Evolutionary conservation across 1,140 invertebrate species (phyloP), one percentile per base, ranked within the genome.

Genomic region (Drosophila punjabiensis): DNA sequence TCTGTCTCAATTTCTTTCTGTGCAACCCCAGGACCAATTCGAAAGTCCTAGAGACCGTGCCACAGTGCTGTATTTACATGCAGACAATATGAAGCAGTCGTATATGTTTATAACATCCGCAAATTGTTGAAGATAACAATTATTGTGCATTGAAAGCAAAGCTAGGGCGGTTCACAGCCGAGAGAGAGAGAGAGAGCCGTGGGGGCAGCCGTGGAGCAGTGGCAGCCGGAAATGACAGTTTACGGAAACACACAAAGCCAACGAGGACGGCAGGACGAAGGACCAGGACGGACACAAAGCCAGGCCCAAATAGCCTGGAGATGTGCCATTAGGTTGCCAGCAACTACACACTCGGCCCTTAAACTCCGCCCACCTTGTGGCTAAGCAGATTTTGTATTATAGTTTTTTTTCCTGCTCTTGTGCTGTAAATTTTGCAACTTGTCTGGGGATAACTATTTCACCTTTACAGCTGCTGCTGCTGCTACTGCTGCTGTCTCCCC

Each of bases 121-220:
- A 89, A 89, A 89, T 89, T 89, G 85, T 89, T 89, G 82, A 89
- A 89, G 85, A 89, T 89, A 89, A 89, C 86, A 89, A 89, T 89
- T 89, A 89, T 89, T 89, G 86, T 89, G 85, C 85, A 88, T 90
- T 90, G 85, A 88, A 88, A 88, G 84, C 81, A 83, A 75, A 71
- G 71, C 73, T 28, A 50, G 48, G 32, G 47, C n/a, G 50, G 33
- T 14, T 30, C 28, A 39, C 13, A 37, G 32, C 35, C 28, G 8
- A n/a, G 20, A 24, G 24, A 5, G 47, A 20, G 8, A n/a, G 20
- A 24, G 24, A 5, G 47, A 20, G 24, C 48, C 2, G 47, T 1
- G 47, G 47, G 20, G 41, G n/a, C 39, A 45, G 47, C 52, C 39
- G 20, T 14, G 45, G 41, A 79, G 67, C 66, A 79, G 60, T 52